Conservation (phyloP, 2,888 invertebrate genomes). For the Rhimphoctona megacephalus region DNA sequence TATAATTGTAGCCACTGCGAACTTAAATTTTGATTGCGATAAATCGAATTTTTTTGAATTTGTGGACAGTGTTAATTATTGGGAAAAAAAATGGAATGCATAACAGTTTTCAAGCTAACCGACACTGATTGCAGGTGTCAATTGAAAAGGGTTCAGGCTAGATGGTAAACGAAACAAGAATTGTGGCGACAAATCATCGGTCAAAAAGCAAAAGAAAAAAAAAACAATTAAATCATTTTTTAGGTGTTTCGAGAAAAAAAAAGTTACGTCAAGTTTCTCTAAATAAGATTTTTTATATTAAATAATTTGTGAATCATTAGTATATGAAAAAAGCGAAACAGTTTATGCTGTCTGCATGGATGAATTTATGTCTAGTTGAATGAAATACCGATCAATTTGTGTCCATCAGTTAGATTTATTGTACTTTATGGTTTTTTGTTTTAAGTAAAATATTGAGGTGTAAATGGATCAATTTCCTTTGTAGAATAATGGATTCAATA, state of each 20-base stretch:
- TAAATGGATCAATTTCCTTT: background rate
- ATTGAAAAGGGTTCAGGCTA: background rate
- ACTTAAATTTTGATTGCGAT: background rate
- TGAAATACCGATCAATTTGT: background rate
- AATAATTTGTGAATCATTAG: background rate
- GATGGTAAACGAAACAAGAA: constrained; percentile 9
- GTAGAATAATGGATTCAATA: constrained; percentile 31
- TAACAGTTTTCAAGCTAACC: background rate
- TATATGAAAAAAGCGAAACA: background rate
- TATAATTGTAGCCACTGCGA: background rate
- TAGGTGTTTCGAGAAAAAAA: background rate
- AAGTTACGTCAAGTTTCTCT: background rate
- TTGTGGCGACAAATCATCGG: constrained; percentile 33
- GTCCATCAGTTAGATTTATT: background rate
- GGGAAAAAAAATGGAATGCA: background rate
- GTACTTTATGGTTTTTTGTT: background rate
- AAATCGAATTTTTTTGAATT: constrained; percentile 13
- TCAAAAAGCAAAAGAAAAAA: background rate
- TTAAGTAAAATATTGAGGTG: background rate
- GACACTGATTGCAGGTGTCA: background rate
- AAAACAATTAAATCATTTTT: background rate
- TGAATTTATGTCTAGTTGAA: too few species aligned
- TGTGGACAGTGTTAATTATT: background rate
- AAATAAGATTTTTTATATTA: constrained; percentile 7
- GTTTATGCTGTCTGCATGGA: too few species aligned